A percentile compares a stretch with the other conserved stretches of the same genome.
phyloP scores from a whole-genome alignment of 2,797 vertebrate genomes.

The Cyprinella venusta region DNA sequence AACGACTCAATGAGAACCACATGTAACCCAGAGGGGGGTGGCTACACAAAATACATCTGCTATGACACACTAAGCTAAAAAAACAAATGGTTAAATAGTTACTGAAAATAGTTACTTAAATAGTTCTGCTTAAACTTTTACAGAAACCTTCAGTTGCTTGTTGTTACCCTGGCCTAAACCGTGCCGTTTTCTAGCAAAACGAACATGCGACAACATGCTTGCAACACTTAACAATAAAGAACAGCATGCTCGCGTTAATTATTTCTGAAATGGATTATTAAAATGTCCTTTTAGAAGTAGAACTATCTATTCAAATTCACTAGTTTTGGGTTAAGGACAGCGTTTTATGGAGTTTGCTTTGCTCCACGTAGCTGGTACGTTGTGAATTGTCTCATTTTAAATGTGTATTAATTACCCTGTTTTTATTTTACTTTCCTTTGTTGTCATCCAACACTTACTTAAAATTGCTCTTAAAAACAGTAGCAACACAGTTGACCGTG shows the following conservation, averaged over 20 bases:
- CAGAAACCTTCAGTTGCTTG: neutral
- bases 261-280: neutral
- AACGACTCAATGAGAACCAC: conserved; percentile 65
- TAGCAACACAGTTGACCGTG: neutral
- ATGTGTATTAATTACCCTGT: neutral
- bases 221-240: neutral
- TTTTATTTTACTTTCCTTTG: neutral
- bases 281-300: neutral
- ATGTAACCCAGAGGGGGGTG: conserved; percentile 57
- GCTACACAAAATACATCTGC: conserved; percentile 41
- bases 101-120: conserved; percentile 26
- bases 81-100: neutral
- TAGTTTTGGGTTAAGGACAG: neutral
- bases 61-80: conserved; percentile 3
- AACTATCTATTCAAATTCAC: neutral
- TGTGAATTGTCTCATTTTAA: neutral
- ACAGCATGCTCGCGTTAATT: neutral
- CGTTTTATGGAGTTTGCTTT: neutral
- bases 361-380: neutral
- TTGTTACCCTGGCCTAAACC: neutral
- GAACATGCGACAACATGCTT: neutral
- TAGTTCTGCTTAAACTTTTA: neutral
- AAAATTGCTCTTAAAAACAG: neutral
- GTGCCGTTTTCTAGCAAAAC: neutral
- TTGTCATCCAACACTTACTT: neutral